Conservation (phyloP, 2,797 vertebrate species). For the Hypotaenidia philippensis region DNA sequence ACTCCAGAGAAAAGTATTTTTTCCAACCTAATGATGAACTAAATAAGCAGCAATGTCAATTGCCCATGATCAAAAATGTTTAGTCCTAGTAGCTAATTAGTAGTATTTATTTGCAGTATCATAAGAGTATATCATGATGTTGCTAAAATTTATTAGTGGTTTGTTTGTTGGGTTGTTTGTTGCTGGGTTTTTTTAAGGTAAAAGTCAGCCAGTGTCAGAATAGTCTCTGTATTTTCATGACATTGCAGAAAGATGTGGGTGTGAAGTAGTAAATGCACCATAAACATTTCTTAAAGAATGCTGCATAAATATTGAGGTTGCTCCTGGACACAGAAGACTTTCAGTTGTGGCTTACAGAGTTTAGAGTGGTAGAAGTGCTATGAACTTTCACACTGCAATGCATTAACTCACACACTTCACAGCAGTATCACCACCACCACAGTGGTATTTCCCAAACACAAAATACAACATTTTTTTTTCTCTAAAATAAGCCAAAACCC, state of each 20-base stretch:
- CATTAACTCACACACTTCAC: background rate
- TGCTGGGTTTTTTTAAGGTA: background rate
- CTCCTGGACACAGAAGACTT: background rate
- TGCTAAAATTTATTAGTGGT: background rate
- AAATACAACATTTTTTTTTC: background rate
- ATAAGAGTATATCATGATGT: background rate
- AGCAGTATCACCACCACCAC: background rate
- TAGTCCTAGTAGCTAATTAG: background rate
- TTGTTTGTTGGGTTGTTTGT: too few relatives aligned
- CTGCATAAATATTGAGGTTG: too few relatives aligned
- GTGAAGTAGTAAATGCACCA: background rate
- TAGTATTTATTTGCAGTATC: background rate
- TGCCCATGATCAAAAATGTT: background rate
- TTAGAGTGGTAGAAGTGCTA: background rate
- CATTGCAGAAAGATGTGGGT: background rate
- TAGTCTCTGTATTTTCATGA: background rate
- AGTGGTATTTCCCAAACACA: background rate
- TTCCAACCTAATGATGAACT: background rate
- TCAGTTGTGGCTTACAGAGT: background rate
- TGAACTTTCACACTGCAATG: background rate
- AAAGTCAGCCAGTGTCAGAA: background rate
- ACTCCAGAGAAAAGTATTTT: background rate
- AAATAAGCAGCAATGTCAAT: background rate
- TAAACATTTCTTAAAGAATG: background rate
- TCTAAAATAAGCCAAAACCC: background rate